A percentile compares a stretch with the other conserved stretches of the same genome.
These are phyloP conservation scores for Microctenopoma lineatum DNA, from an alignment of 2,797 vertebrate genomes.

Conservation along the genomic window DNA sequence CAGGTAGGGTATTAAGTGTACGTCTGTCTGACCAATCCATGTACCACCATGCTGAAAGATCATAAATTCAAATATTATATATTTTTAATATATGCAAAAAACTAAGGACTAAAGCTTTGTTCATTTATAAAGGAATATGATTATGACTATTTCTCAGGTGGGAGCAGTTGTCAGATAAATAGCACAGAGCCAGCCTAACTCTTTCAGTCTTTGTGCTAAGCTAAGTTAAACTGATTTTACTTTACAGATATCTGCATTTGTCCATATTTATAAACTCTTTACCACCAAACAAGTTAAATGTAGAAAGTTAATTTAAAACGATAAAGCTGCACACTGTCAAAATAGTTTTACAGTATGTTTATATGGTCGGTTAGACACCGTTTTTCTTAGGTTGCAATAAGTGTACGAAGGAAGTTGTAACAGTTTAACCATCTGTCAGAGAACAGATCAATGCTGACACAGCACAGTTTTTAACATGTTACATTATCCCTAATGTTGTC, in stretches of 20 bases:
- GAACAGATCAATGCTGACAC: constrained; percentile 51
- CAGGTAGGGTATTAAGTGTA: neutral
- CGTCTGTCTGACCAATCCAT: neutral
- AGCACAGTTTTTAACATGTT: constrained; percentile 47
- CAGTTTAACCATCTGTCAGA: constrained; percentile 27
- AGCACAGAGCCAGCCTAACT: neutral
- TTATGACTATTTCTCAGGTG: neutral
- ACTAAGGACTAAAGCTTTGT: neutral
- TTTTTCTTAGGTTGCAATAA: constrained; percentile 16
- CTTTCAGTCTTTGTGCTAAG: constrained; percentile 7
- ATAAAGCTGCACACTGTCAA: neutral
- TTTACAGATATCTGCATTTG: neutral
- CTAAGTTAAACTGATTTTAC: constrained; percentile 19
- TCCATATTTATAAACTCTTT: neutral
- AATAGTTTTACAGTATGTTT: constrained; percentile 2
- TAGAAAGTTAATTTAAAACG: neutral
- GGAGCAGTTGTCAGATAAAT: constrained; percentile 20
- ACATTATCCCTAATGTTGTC: constrained; percentile 65
- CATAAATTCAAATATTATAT: neutral
- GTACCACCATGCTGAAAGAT: neutral
- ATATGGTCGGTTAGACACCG: constrained; percentile 4
- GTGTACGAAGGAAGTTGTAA: constrained; percentile 33
- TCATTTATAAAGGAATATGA: neutral
- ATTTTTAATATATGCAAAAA: neutral
- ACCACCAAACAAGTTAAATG: neutral